phyloP scores from a whole-genome alignment of 2,888 invertebrate genomes.

The Polyploca ridens region DNA sequence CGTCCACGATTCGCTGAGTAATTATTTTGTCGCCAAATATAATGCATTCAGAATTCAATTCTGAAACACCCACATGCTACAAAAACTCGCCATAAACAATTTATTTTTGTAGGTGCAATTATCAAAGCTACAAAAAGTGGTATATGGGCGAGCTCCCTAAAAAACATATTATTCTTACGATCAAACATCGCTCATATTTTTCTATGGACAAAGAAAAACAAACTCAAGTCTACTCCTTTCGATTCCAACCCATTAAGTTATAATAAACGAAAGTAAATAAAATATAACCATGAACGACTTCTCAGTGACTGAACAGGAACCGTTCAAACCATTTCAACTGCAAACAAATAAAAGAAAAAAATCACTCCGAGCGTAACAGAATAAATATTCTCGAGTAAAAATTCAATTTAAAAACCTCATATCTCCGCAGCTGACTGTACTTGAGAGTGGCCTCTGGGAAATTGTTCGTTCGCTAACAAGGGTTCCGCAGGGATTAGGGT shows the following conservation, averaged over 20 bases:
- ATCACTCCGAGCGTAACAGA: not conserved
- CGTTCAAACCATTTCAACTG: not conserved
- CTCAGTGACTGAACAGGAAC: not conserved
- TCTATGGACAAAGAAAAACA: too few relatives aligned
- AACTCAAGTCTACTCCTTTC: too few relatives aligned
- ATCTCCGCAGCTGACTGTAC: slow-evolving; percentile 6
- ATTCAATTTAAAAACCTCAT: slow-evolving; percentile 8
- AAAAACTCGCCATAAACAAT: too few relatives aligned
- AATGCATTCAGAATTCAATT: too few relatives aligned
- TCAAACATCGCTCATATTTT: too few relatives aligned
- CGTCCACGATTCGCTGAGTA: too few relatives aligned
- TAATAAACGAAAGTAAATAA: not conserved
- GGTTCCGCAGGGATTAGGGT: slow-evolving; percentile 9
- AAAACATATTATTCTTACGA: too few relatives aligned
- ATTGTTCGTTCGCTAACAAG: slow-evolving; percentile 17
- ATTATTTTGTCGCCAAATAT: too few relatives aligned
- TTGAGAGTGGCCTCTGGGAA: slow-evolving; percentile 11
- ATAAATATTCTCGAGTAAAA: slow-evolving; percentile 5
- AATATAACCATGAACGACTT: not conserved
- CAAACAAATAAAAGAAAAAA: slow-evolving; percentile 4
- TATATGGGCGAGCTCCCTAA: too few relatives aligned
- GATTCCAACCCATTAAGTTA: not conserved
- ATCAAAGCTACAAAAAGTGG: too few relatives aligned
- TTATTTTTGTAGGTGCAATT: too few relatives aligned
- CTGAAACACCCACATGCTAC: too few relatives aligned